Evolutionary conservation across 2,888 invertebrate species (phyloP).

Genomic region (Meghimatium bilineatum): DNA sequence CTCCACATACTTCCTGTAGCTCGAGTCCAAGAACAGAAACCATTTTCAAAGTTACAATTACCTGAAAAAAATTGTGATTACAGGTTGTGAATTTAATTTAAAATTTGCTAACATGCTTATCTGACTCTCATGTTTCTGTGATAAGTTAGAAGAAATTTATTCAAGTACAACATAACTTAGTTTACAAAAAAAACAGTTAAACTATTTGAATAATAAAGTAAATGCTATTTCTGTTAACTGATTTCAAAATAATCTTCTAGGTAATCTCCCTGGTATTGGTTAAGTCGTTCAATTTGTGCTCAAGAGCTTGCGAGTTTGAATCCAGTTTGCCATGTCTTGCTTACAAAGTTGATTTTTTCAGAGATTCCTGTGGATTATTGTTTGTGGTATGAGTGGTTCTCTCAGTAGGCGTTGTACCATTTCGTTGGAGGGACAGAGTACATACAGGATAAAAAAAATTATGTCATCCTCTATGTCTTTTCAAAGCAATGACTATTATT

Average conservation of each 20-base stretch:
- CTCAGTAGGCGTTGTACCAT: too few species aligned
- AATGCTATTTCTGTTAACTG: neutral
- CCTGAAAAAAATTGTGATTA: neutral
- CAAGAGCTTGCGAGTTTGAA: too few species aligned
- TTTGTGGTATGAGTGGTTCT: too few species aligned
- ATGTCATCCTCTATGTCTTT: too few species aligned
- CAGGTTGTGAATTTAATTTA: neutral
- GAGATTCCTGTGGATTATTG: too few species aligned
- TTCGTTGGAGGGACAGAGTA: too few species aligned
- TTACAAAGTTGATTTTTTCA: too few species aligned
- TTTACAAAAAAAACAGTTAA: neutral
- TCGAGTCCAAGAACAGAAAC: conserved; percentile 67
- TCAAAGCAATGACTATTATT: neutral
- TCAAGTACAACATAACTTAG: neutral
- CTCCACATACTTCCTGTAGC: conserved; percentile 67
- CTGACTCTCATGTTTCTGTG: neutral
- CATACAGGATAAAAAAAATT: too few species aligned
- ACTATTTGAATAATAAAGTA: neutral
- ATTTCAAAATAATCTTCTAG: too few species aligned
- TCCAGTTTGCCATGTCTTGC: too few species aligned
- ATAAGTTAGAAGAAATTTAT: neutral
- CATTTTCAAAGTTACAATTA: conserved; percentile 74
- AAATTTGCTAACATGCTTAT: neutral
- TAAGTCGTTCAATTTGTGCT: too few species aligned
- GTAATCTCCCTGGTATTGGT: too few species aligned